Conservation (phyloP, 2,888 invertebrate genomes). For the Hemistola chrysoprasaria region DNA sequence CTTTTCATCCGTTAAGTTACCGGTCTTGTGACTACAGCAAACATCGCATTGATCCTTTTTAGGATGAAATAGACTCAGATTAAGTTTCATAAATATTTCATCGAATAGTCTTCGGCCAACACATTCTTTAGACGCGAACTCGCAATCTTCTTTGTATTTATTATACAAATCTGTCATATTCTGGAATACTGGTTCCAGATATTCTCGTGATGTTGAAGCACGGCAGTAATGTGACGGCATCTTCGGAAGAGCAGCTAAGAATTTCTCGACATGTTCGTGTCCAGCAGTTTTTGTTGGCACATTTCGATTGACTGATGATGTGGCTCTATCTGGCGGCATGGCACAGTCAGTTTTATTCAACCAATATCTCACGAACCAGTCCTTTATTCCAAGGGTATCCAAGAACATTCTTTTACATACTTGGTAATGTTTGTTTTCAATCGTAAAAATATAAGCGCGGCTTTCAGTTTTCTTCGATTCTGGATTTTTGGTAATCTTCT, state of each 20-base stretch:
- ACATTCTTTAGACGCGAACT: constrained; percentile 24
- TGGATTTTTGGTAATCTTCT: constrained; percentile 26
- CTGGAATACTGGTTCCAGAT: constrained; percentile 29
- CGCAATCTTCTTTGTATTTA: constrained; percentile 23
- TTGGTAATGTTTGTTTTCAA: constrained; percentile 29
- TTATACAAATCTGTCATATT: constrained; percentile 26
- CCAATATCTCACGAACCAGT: constrained; percentile 30
- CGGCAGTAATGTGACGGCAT: constrained; percentile 32
- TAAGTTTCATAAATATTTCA: constrained; percentile 32
- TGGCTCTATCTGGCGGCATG: constrained; percentile 24
- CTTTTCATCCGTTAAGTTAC: constrained; percentile 32
- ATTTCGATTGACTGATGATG: constrained; percentile 18
- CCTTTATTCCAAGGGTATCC: constrained; percentile 25
- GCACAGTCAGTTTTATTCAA: constrained; percentile 25
- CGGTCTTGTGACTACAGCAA: constrained; percentile 21
- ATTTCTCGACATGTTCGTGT: no score
- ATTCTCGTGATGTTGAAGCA: constrained; percentile 23
- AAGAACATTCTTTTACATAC: constrained; percentile 30
- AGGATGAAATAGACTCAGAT: constrained; percentile 30
- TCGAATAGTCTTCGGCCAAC: constrained; percentile 29
- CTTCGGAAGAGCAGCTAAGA: constrained; percentile 28
- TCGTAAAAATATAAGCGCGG: constrained; percentile 28
- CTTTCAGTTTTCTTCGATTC: constrained; percentile 27
- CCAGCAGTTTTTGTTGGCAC: no score
- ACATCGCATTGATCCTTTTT: constrained; percentile 21